Base-by-base conservation (phyloP, 1,140 invertebrate species). In the Bemisia tabaci region DNA sequence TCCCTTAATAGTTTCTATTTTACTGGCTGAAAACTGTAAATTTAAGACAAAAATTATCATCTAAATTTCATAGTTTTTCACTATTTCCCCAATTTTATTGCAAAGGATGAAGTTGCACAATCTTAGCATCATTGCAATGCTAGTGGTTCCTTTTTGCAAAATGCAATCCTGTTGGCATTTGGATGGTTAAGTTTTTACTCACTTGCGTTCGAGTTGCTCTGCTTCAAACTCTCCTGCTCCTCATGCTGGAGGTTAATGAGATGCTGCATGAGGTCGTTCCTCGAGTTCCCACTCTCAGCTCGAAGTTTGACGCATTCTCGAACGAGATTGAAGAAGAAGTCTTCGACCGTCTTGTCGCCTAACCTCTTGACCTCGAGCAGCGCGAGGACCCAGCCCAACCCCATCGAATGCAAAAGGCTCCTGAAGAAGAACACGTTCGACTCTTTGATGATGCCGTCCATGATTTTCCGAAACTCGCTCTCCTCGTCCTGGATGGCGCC, bases 381-480 rank as follows among this genome's bases (percentile, higher is more conserved):
- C 21, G 65, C 62, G 5, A 12, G 11, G 2, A 70, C 2, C n/a
- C 24, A 58, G 1, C 60, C 12, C 0, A 67, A 2, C 2, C 62
- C 48, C 1, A 33, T 21, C 1, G 67, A 33, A 12, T 48, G 1
- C 2, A 62, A 26, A n/a, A 22, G 23, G 0, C 65, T 27, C 22
- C 33, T 39, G 12, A 17, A 12, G 5, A 59, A 65, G 58, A 62
- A 74, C 62, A 68, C 75, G 72, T 22, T 67, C 63, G 39, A 73
- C 21, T 59, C 73, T 74, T 73, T 75, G 73, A 65, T 74, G 71
- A 71, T 75, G 72, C 63, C 64, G n/a, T 72, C 70, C 0, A 80
- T 79, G 71, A 82, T 80, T 58, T 71, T 66, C 58, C 76, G 73
- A 69, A 84, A 83, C 67, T 81, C 76, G 33, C 81, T 78, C 24